phyloP scores from a whole-genome alignment of 2,888 invertebrate genomes.

The Hyles lineata region DNA sequence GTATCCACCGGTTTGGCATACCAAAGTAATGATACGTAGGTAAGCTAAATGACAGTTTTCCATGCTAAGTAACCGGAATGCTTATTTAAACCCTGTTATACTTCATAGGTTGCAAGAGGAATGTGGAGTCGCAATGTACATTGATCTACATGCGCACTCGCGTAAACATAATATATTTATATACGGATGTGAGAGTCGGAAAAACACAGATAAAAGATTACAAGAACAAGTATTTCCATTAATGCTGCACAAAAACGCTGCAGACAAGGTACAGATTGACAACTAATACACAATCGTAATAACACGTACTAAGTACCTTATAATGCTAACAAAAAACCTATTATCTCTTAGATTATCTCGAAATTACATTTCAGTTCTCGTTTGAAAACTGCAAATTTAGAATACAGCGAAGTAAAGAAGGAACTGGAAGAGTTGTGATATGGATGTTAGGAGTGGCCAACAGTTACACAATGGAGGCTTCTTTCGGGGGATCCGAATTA shows the following conservation, averaged over 20 bases:
- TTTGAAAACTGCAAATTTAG: conserved; percentile 97
- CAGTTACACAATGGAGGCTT: conserved; percentile 98
- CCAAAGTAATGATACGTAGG: conserved; percentile 94
- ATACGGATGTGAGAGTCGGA: conserved; percentile 96
- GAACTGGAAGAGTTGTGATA: conserved; percentile 96
- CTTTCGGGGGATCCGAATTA: conserved; percentile 95
- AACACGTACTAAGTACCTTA: not conserved
- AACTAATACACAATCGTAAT: no score
- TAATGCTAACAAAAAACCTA: conserved; percentile 21
- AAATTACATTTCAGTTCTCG: conserved; percentile 88
- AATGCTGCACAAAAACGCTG: conserved; percentile 96
- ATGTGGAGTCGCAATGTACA: conserved; percentile 95
- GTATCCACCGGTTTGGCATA: conserved; percentile 98
- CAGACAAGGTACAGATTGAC: conserved; percentile 88
- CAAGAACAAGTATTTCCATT: conserved; percentile 97
- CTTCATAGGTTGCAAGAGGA: conserved; percentile 91
- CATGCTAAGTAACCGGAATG: conserved; percentile 18
- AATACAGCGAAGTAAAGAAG: conserved; percentile 96
- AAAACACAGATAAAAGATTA: conserved; percentile 90
- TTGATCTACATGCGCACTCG: conserved; percentile 98
- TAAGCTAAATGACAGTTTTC: conserved; percentile 52
- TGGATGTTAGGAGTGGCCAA: conserved; percentile 98
- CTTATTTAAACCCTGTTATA: conserved; percentile 21
- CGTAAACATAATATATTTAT: conserved; percentile 97
- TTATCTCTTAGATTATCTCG: not conserved